phyloP scores from a whole-genome alignment of 2,113 vertebrate genomes.

The Gallinago paraguaiae region DNA sequence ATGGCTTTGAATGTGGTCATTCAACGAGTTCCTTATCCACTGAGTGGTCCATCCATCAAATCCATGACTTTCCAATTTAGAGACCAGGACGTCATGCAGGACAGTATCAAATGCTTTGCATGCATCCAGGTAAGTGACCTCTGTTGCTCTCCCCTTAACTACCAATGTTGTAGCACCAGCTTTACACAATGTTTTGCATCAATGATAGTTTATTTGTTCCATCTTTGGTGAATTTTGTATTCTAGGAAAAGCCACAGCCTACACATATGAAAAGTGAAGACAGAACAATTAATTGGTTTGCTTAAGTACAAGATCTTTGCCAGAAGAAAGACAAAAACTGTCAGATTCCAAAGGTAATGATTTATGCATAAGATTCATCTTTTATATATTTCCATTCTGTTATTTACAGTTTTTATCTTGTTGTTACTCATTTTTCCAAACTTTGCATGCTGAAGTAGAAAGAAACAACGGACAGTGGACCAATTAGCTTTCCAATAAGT shows the following conservation, averaged over 20 bases:
- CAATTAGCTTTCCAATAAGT: background rate
- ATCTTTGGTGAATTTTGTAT: background rate
- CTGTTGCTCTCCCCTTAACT: too few species aligned
- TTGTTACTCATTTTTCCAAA: background rate
- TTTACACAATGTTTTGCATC: background rate
- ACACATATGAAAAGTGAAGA: background rate
- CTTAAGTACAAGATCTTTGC: background rate
- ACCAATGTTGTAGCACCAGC: too few species aligned
- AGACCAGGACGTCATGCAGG: too few species aligned
- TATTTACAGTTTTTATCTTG: background rate
- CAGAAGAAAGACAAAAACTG: background rate
- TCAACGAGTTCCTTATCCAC: too few species aligned
- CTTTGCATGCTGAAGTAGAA: background rate
- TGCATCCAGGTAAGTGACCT: too few species aligned
- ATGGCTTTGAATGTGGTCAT: too few species aligned
- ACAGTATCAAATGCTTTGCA: too few species aligned
- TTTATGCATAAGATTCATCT: background rate
- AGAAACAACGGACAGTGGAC: background rate
- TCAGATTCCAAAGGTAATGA: background rate
- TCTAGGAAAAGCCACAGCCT: background rate
- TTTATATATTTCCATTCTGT: background rate
- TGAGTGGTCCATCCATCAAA: too few species aligned
- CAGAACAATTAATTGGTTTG: background rate
- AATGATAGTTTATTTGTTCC: slow-evolving; percentile 6
- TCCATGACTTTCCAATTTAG: too few species aligned